Evolutionary conservation across 1,140 invertebrate genomes (phyloP), one percentile per base, ranked within the genome.

Genomic region (Microplitis mediator): DNA sequence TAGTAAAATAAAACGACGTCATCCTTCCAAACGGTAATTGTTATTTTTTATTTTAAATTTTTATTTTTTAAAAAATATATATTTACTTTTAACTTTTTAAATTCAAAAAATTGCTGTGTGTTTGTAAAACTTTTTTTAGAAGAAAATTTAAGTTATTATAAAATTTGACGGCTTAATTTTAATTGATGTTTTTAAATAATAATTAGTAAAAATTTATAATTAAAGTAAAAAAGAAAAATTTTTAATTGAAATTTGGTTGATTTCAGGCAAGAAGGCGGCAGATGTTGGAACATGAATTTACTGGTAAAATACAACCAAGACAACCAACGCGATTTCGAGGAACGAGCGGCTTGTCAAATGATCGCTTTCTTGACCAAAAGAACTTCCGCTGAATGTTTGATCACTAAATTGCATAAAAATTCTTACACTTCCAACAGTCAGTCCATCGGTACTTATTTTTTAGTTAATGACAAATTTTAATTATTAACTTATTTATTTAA

Each of bases 301-400:
- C 93, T 92, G 1, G 91, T 93, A 32, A 89, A 94, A 72, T 94
- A 92, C 78, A 95, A 95, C 86, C 94, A 95, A 82, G 94, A 95
- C 81, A 92, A 93, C 77, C 94, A 95, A 83, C 85, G 94, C 31
- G 91, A 94, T 61, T 93, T 91, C 78, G 94, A 95, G 84, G 94
- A 95, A 86, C 90, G 89, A 75, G 89, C 91, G 1, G 89, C 92
- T 52, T 87, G 89, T 54, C 91, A 93, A 81, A 93, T 95, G 88
- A 85, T 90, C 23, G 81, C 86, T 3, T 84, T 93, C 51, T 87
- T 94, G 32, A 87, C 87, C 23, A 87, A 87, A 74, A 78, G 90
- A 81, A 77, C 85, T 74, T 76, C 85, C n/a, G 70, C 78, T 16
- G 82, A 84, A 71, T 76, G 79, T 16, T 36, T 79, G 4, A 36